Evolutionary conservation across 2,797 vertebrate genomes (phyloP), one percentile per base, ranked within the genome.

Genomic region (Anas georgica): DNA sequence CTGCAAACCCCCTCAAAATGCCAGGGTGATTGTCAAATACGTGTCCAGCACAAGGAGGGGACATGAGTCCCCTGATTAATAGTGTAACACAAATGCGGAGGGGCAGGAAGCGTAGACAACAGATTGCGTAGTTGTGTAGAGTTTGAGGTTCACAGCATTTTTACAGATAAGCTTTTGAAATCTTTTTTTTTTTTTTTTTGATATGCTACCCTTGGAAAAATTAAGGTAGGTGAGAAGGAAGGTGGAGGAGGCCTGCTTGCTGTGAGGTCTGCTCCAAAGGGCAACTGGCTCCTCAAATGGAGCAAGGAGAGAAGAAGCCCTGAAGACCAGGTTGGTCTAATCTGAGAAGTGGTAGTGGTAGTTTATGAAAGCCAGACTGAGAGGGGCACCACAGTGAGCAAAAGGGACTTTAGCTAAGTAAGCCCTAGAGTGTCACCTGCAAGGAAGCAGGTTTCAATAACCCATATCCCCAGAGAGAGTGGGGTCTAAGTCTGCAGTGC

Each of bases 401-500:
- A 63, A 37, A 68, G 37, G 70, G 54, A 35, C 52, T 68, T 81
- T 39, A 75, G 37, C 9, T 39, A 89, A 54, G 8, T 68, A 68
- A 80, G 9, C 50, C n/a, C 43, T 68, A 35, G n/a, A 90, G 26
- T 43, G 25, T 88, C 72, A 87, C 86, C 91, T 92, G 85, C 60
- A 85, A 91, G 60, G 72, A 93, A 89, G 41, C 41, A 85, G 58
- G 22, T 87, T 94, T 91, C 78, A 72, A 4, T 52, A 37, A 86
- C 72, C 70, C 37, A 0, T 80, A 76, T 80, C 48, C 41, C 62
- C 83, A 78, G 81, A 76, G 62, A 33, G 73, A 78, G 23, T 5
- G 23, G 11, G 26, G 41, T 87, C 81, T 85, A 74, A 79, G 46
- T 70, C 77, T 84, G 50, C 2, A 1, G 14, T 56, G 28, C 86